A percentile compares a stretch with the other conserved stretches of the same genome.
These are phyloP conservation scores for Sphecodes monilicornis DNA, from an alignment of 2,888 invertebrate genomes.

Conservation along the genomic window DNA sequence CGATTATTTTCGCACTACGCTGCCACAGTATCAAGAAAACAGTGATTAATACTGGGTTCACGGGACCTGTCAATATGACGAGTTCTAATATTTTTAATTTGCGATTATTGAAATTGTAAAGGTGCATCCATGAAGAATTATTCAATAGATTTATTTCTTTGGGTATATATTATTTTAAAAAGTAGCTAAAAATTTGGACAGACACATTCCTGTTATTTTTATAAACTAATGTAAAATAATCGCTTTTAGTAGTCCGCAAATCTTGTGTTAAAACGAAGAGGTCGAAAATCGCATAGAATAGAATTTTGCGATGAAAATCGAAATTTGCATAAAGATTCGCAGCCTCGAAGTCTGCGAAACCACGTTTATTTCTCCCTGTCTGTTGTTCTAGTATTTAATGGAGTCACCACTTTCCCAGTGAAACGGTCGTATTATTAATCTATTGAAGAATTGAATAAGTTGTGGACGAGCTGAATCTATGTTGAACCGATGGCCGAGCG, in stretches of 20 bases:
- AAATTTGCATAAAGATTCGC: not conserved
- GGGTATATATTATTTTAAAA: no score
- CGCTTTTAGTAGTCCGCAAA: not conserved
- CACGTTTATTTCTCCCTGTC: slow-evolving; percentile 25
- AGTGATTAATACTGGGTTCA: no score
- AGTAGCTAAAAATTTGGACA: not conserved
- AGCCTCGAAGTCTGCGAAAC: not conserved
- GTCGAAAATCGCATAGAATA: not conserved
- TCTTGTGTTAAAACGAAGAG: not conserved
- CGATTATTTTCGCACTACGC: no score
- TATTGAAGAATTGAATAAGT: not conserved
- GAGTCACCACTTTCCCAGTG: not conserved
- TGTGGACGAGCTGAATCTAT: not conserved
- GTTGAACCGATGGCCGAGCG: not conserved
- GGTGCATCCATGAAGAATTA: not conserved
- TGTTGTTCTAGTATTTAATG: slow-evolving; percentile 37
- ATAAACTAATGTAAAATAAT: no score
- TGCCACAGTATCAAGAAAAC: no score
- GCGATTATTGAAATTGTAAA: no score
- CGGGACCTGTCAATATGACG: no score
- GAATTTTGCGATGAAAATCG: not conserved
- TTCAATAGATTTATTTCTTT: not conserved
- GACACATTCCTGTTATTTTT: no score
- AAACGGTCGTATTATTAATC: slow-evolving; percentile 12
- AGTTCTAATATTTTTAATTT: not conserved